These are phyloP conservation scores for Athrips mouffetella DNA, from an alignment of 2,888 invertebrate species.

Conservation along the genomic window DNA sequence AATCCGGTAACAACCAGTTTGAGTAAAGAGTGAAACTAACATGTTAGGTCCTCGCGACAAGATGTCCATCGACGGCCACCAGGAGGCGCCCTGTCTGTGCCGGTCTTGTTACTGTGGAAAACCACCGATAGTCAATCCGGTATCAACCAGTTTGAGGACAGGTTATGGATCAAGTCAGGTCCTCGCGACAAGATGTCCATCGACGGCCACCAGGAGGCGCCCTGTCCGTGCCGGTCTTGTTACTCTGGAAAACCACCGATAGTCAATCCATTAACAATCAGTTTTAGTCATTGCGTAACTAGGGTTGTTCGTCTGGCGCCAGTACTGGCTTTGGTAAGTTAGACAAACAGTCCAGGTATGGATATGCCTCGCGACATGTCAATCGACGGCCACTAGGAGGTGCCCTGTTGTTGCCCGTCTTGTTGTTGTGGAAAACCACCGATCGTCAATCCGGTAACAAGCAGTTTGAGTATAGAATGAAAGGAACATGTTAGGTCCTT, in stretches of 20 bases:
- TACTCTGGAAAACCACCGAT: conserved; percentile 57
- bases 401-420: conserved; percentile 52
- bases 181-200: conserved; percentile 46
- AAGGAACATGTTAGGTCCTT: conserved; percentile 45
- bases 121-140: conserved; percentile 48
- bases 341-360: too few species aligned
- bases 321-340: too few species aligned
- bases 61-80: conserved; percentile 43
- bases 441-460: conserved; percentile 43
- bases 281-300: too few species aligned
- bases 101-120: conserved; percentile 62
- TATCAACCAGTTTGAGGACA: conserved; percentile 41
- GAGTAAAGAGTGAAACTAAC: conserved; percentile 23
- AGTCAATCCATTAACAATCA: too few species aligned
- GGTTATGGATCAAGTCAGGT: conserved; percentile 58
- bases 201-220: conserved; percentile 46
- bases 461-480: not conserved
- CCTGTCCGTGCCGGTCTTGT: conserved; percentile 57
- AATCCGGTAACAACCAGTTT: conserved; percentile 37
- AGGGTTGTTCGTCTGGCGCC: too few species aligned
- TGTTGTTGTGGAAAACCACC: conserved; percentile 64
- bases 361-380: conserved; percentile 48
- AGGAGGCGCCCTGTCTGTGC: conserved; percentile 55
- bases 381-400: conserved; percentile 45
- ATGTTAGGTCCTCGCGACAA: conserved; percentile 52